Evolutionary conservation across 2,797 vertebrate genomes (phyloP).

Genomic region (Saguinus oedipus): DNA sequence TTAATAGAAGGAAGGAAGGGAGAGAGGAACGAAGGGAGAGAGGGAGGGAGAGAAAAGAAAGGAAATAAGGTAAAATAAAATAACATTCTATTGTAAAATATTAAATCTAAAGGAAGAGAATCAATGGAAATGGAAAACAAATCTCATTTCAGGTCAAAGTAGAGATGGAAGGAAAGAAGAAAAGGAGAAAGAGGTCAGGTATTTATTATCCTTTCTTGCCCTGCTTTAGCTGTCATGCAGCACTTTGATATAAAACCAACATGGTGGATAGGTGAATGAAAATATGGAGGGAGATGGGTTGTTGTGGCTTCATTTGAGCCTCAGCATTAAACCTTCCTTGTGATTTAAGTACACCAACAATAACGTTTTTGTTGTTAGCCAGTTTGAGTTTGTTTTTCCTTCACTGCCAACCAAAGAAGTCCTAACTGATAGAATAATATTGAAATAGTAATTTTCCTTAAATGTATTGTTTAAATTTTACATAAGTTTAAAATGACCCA

Average conservation of each 20-base stretch:
- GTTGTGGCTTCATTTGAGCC: background rate
- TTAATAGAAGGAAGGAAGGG: background rate
- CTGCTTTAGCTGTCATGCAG: too few relatives aligned
- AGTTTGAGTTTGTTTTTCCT: background rate
- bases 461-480: background rate
- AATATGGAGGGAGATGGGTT: background rate
- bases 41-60: background rate
- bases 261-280: background rate
- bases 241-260: background rate
- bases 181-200: background rate
- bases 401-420: background rate
- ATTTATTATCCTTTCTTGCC: background rate
- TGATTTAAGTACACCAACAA: background rate
- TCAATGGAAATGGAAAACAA: background rate
- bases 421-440: background rate
- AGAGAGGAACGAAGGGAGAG: fast-evolving
- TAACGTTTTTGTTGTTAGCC: background rate
- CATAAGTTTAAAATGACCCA: background rate
- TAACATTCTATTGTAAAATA: background rate
- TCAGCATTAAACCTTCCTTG: background rate
- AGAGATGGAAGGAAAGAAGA: background rate
- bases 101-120: background rate
- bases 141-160: background rate
- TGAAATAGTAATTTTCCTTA: background rate
- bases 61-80: background rate